A percentile compares a stretch with the other conserved stretches of the same genome.
Evolutionary conservation across 2,113 vertebrate species (phyloP).

Genomic region (Calypte anna): DNA sequence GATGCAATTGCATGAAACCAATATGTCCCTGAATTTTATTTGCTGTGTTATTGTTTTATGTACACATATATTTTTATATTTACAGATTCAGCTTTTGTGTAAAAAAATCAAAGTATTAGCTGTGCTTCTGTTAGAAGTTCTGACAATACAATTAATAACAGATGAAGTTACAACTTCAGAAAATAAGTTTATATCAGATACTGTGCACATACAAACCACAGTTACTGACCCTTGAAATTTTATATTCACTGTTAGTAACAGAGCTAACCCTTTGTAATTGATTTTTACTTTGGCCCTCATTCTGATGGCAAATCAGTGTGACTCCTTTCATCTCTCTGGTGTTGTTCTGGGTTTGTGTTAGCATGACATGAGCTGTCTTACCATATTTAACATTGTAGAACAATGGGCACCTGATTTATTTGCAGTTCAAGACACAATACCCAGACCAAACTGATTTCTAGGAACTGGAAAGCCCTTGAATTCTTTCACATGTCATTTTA

Average conservation of each 20-base stretch:
- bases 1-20: not conserved
- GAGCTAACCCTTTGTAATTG: not conserved
- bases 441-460: not conserved
- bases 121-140: not conserved
- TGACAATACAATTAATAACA: not conserved
- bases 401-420: not conserved
- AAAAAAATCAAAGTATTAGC: not conserved
- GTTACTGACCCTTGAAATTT: not conserved
- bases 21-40: not conserved
- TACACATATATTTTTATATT: not conserved
- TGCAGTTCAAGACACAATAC: not conserved
- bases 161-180: not conserved
- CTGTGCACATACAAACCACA: not conserved
- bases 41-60: not conserved
- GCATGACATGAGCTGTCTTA: not conserved
- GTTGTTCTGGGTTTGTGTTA: not conserved
- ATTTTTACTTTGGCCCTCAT: not conserved
- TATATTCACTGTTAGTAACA: not conserved
- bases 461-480: not conserved
- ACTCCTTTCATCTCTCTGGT: not conserved
- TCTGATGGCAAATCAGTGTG: not conserved
- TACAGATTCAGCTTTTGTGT: not conserved
- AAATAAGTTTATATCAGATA: not conserved
- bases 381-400: not conserved
- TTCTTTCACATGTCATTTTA: not conserved